phyloP scores from a whole-genome alignment of 2,113 vertebrate species.

The Clarias batrachus region DNA sequence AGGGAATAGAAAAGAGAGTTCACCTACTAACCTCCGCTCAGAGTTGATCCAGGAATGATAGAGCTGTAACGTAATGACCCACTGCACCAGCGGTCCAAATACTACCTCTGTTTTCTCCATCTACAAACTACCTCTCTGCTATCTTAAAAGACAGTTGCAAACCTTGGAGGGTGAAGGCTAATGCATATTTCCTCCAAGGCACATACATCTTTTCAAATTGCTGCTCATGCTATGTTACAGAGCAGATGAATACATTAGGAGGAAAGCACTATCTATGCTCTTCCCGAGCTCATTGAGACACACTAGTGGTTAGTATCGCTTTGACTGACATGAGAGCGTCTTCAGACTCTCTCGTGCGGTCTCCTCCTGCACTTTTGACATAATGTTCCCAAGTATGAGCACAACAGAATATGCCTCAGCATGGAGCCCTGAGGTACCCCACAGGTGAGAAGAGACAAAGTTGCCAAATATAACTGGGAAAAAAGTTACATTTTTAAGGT shows the following conservation, averaged over 20 bases:
- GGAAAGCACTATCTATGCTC: not conserved
- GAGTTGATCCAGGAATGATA: not conserved
- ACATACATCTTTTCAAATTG: not conserved
- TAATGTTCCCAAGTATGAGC: not conserved
- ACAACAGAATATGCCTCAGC: not conserved
- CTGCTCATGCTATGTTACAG: not conserved
- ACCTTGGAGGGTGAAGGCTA: not conserved
- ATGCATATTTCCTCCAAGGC: not conserved
- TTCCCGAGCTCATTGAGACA: not conserved
- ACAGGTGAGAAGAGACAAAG: not conserved
- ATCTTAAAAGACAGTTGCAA: not conserved
- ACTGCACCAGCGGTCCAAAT: not conserved
- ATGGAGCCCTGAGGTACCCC: not conserved
- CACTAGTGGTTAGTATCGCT: not conserved
- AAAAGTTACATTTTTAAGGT: not conserved
- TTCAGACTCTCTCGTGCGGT: not conserved
- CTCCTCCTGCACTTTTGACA: not conserved
- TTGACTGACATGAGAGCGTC: not conserved
- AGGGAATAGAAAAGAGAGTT: not conserved
- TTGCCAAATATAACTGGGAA: not conserved
- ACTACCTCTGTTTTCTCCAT: not conserved
- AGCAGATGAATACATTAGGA: not conserved
- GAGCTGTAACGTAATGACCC: not conserved
- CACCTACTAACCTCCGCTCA: not conserved
- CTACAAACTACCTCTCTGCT: not conserved